Percentiles rank a stretch among this genome's conserved stretches.
Evolutionary conservation across 2,113 vertebrate genomes (phyloP).

Genomic region (Rhagologus leucostigma): DNA sequence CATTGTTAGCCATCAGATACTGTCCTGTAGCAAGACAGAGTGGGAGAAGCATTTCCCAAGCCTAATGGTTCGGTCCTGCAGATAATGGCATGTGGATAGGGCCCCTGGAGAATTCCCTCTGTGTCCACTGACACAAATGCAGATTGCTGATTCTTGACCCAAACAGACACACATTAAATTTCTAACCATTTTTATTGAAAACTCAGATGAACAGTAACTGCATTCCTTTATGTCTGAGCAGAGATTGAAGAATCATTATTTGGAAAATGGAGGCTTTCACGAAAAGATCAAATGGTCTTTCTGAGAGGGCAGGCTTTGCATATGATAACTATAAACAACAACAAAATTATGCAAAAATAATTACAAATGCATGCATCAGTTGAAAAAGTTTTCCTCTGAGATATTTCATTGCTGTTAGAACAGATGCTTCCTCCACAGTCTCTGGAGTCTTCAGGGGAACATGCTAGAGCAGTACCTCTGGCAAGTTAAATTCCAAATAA

Average conservation of each 20-base stretch:
- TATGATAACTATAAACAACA: slow-evolving; percentile 21
- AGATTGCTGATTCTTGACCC: neutral
- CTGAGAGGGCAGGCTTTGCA: neutral
- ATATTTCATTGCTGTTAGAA: slow-evolving; percentile 31
- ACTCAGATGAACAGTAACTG: neutral
- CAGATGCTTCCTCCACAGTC: slow-evolving; percentile 46
- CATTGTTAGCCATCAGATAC: neutral
- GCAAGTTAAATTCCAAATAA: neutral
- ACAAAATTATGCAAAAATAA: slow-evolving; percentile 34
- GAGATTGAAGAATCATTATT: neutral
- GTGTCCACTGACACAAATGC: neutral
- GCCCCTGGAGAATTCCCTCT: neutral
- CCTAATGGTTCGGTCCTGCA: neutral
- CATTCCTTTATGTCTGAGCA: neutral
- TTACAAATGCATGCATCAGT: slow-evolving; percentile 50
- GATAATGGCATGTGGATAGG: neutral
- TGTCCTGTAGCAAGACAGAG: neutral
- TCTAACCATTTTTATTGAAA: neutral
- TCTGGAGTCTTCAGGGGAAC: slow-evolving; percentile 36
- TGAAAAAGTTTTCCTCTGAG: slow-evolving; percentile 62
- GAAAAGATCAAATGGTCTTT: neutral
- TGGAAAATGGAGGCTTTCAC: neutral
- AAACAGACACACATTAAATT: neutral
- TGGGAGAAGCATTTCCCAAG: neutral
- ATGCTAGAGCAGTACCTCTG: neutral